These are phyloP conservation scores for Drosophila rubida DNA, from an alignment of 2,888 invertebrate species.

Conservation along the genomic window DNA sequence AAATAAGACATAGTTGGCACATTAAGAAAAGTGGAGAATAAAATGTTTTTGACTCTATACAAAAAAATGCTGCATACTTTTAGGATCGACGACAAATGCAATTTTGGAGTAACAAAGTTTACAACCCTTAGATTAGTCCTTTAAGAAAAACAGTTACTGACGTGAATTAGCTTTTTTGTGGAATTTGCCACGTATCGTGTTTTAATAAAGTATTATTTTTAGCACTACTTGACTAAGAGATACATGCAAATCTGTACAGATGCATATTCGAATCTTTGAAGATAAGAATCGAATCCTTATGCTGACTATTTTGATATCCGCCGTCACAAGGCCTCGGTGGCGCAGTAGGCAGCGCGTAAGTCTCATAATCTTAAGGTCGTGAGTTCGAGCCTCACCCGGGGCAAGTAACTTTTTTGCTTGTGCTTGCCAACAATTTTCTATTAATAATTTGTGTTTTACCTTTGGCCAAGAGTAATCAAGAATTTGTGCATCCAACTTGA, in stretches of 20 bases:
- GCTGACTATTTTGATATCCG: not conserved
- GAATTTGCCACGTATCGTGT: not conserved
- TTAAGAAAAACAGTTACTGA: not conserved
- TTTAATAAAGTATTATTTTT: not conserved
- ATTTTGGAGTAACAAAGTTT: not conserved
- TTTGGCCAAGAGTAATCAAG: not conserved
- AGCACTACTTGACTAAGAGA: not conserved
- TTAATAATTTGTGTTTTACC: not conserved
- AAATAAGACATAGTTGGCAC: not conserved
- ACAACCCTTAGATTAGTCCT: not conserved
- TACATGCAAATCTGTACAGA: not conserved
- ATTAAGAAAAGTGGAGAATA: not conserved
- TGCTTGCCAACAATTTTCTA: not conserved
- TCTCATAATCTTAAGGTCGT: constrained; percentile 85
- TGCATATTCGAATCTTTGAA: not conserved
- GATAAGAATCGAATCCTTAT: constrained; percentile 8
- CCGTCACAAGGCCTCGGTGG: constrained; percentile 83
- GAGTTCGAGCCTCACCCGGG: constrained; percentile 85
- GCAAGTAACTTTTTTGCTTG: constrained; percentile 62
- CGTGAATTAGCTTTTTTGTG: not conserved
- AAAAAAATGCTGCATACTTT: constrained; percentile 2
- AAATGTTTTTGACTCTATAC: not conserved
- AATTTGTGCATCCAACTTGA: not conserved
- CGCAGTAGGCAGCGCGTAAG: constrained; percentile 85
- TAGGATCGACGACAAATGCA: not conserved